phyloP scores from a whole-genome alignment of 30 jellyfish, hydroid and myxozoan species.

The Aurelia coerulea region DNA sequence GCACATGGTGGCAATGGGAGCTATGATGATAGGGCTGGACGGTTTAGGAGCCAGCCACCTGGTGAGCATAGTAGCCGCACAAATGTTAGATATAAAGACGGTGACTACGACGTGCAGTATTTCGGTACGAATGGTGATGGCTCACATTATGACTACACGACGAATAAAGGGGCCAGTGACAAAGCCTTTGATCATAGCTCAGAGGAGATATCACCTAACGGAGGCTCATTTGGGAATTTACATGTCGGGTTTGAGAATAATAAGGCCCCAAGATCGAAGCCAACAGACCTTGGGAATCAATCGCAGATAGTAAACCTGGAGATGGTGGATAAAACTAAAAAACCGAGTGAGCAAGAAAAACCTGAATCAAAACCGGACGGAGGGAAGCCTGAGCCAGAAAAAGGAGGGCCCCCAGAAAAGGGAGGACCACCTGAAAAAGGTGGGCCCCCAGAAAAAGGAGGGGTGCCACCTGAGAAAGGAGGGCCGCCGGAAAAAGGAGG shows the following conservation, averaged over 20 bases:
- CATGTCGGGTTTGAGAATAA: conserved; percentile 11
- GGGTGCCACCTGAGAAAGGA: conserved; percentile 11
- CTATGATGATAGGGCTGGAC: background rate
- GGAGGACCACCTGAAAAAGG: conserved; percentile 23
- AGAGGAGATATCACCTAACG: conserved; percentile 44
- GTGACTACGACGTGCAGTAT: conserved; percentile 8
- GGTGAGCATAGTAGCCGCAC: background rate
- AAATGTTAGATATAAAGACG: background rate
- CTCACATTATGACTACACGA: conserved; percentile 33
- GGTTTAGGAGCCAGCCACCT: background rate
- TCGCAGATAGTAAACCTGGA: conserved; percentile 28
- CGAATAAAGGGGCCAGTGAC: background rate
- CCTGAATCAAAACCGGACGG: conserved; percentile 1
- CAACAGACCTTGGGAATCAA: conserved; percentile 17
- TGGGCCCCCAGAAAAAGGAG: background rate
- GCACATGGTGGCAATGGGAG: background rate
- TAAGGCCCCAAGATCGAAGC: conserved; percentile 1
- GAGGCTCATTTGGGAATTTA: conserved; percentile 22
- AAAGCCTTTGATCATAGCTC: background rate
- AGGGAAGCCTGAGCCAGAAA: conserved; percentile 22
- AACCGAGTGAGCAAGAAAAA: conserved; percentile 9
- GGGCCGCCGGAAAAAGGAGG: conserved; percentile 9
- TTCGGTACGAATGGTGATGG: background rate
- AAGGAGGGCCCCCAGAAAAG: conserved; percentile 29
- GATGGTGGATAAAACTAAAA: conserved; percentile 47